Evolutionary conservation across 2,797 vertebrate genomes (phyloP).

Genomic region (Amazona ochrocephala): DNA sequence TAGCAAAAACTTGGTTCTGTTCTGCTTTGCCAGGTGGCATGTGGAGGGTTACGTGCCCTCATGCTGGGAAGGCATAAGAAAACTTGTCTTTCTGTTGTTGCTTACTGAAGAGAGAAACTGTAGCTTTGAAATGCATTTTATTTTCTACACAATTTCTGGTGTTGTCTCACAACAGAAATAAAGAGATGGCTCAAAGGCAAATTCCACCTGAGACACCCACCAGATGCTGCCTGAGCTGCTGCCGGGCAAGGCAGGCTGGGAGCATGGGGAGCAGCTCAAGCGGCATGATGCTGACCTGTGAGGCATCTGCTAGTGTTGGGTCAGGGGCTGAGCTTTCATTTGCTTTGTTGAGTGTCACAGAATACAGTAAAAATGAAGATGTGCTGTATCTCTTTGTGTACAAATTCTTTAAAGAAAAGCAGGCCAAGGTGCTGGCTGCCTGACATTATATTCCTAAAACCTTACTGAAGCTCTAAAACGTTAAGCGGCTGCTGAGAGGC

Average conservation of each 20-base stretch:
- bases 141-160: neutral
- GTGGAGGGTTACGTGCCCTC: neutral
- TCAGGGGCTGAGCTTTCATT: neutral
- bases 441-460: neutral
- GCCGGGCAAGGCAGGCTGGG: neutral
- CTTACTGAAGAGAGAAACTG: neutral
- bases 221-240: neutral
- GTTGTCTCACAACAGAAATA: neutral
- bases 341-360: neutral
- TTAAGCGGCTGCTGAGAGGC: neutral
- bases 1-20: neutral
- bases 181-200: neutral
- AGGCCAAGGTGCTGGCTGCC: neutral
- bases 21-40: neutral
- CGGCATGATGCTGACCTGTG: neutral
- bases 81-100: neutral
- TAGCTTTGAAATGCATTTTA: neutral
- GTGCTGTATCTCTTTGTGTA: neutral
- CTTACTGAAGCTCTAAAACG: neutral
- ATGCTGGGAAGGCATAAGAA: neutral
- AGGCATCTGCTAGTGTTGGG: accelerated
- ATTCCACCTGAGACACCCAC: neutral
- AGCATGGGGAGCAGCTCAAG: accelerated
- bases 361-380: neutral
- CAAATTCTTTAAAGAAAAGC: neutral